Evolutionary conservation across 2,113 vertebrate genomes (phyloP).

Genomic region (Sinocyclocheilus maitianheensis): DNA sequence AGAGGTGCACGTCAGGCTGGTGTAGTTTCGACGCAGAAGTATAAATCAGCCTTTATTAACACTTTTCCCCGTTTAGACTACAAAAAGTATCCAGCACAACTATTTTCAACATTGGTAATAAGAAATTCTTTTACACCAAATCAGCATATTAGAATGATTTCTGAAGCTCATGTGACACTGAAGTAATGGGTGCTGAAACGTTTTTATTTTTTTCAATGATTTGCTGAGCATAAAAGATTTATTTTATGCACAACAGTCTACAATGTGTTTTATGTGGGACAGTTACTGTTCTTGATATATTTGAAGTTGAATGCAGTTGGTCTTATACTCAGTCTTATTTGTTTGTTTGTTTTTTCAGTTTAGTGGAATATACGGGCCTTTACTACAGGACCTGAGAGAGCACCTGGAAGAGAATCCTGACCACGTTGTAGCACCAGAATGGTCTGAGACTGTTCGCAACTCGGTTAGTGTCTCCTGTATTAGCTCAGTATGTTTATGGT

Average conservation of each 20-base stretch:
- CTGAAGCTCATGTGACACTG: not conserved
- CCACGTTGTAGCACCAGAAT: conserved; percentile 75
- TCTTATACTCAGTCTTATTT: not conserved
- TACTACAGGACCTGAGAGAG: conserved; percentile 76
- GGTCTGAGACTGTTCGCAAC: conserved; percentile 75
- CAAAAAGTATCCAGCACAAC: too few species aligned
- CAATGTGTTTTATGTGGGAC: not conserved
- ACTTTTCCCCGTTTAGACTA: too few species aligned
- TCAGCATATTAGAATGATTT: not conserved
- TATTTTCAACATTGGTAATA: not conserved
- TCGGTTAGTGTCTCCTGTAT: conserved; percentile 68
- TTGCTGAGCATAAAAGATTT: not conserved
- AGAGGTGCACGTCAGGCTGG: too few species aligned
- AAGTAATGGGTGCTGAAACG: too few species aligned
- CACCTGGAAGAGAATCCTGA: conserved; percentile 77
- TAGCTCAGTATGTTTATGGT: not conserved
- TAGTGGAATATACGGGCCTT: conserved; percentile 68
- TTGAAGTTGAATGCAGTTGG: not conserved
- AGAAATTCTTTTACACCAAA: not conserved
- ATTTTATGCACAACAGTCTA: not conserved
- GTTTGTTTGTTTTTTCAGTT: conserved; percentile 23
- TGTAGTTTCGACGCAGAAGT: too few species aligned
- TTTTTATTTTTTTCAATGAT: not conserved
- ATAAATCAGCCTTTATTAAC: too few species aligned
- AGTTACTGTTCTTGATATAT: not conserved